phyloP scores from a whole-genome alignment of 2,113 vertebrate species.

The Neodon shergylaensis region DNA sequence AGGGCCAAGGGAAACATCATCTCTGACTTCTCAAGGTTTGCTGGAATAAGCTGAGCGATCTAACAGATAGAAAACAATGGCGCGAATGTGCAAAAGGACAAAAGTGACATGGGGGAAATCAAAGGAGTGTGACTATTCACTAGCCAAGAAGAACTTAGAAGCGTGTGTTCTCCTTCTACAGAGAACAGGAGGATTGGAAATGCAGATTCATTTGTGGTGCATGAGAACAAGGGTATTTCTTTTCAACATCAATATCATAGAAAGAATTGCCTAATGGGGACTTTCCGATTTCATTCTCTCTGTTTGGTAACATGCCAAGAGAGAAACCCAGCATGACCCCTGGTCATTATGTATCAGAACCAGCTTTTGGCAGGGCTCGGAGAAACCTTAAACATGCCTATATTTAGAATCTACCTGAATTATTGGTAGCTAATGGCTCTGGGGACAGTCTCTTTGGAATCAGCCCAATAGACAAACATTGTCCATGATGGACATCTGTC shows the following conservation, averaged over 20 bases:
- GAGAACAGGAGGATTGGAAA: background rate
- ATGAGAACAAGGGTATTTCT: background rate
- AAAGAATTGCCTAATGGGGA: constrained; percentile 35
- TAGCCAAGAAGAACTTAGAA: background rate
- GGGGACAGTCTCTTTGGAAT: background rate
- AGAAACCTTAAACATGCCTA: background rate
- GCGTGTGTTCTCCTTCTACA: background rate
- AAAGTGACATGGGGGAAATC: background rate
- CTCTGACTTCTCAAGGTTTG: background rate
- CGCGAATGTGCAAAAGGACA: background rate
- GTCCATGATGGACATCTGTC: background rate
- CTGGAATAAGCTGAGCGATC: background rate
- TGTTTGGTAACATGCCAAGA: constrained; percentile 15
- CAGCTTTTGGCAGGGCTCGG: background rate
- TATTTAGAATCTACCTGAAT: background rate
- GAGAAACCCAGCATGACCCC: constrained; percentile 22
- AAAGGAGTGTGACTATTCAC: background rate
- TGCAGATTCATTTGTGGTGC: background rate
- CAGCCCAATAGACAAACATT: too few species aligned
- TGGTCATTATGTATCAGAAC: background rate
- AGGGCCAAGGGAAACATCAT: background rate
- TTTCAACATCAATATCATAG: constrained; percentile 9
- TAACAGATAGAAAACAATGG: background rate
- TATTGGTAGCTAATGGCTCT: background rate
- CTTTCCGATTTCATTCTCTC: constrained; percentile 57